These are phyloP conservation scores for Scytalopus superciliaris DNA, from an alignment of 2,113 vertebrate genomes.

Conservation along the genomic window DNA sequence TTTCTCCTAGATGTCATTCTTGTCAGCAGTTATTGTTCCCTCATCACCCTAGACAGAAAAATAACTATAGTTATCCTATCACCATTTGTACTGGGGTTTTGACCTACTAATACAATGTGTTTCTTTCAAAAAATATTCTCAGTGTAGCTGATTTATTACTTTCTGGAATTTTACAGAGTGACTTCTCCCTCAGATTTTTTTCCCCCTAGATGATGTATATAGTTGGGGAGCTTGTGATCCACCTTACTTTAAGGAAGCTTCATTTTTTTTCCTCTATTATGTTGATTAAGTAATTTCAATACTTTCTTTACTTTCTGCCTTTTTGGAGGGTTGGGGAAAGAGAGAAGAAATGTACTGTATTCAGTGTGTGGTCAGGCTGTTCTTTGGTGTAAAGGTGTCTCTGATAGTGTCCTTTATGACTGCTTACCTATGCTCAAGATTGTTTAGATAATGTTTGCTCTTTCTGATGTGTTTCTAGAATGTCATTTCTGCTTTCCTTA, in stretches of 20 bases:
- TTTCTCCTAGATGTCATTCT: not conserved
- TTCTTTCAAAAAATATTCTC: not conserved
- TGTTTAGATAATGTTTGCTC: not conserved
- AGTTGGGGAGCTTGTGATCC: not conserved
- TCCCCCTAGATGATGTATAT: not conserved
- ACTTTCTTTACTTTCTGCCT: not conserved
- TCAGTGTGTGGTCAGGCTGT: not conserved
- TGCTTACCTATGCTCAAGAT: not conserved
- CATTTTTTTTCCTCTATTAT: not conserved
- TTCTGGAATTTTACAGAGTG: not conserved
- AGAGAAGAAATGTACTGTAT: not conserved
- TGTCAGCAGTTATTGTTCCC: conserved; percentile 5
- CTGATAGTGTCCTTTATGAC: not conserved
- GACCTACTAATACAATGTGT: not conserved
- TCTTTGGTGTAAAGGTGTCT: not conserved
- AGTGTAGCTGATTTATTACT: not conserved
- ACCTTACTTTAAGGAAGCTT: not conserved
- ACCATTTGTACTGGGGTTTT: not conserved
- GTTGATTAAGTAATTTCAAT: not conserved
- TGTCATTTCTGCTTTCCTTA: not conserved
- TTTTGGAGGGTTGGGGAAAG: not conserved
- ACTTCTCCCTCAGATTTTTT: not conserved
- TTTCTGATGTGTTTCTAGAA: not conserved
- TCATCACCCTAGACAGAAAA: conserved; percentile 7
- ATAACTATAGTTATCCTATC: conserved; percentile 50